Percentiles rank a stretch among this genome's conserved stretches.
Conservation (phyloP, 2,113 vertebrate species). For the Phainopepla nitens region DNA sequence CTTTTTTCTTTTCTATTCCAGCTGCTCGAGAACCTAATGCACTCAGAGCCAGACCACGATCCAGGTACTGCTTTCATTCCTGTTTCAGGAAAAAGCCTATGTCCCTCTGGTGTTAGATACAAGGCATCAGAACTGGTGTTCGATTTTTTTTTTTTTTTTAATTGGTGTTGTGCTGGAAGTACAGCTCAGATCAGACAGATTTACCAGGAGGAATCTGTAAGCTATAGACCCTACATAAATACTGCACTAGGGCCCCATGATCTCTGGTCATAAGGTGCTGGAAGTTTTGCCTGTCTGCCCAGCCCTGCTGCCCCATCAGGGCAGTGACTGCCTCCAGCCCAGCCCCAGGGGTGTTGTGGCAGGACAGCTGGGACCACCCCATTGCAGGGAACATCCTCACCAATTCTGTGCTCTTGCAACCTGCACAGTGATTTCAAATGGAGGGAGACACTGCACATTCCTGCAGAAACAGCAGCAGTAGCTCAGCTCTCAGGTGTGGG, state of each 20-base stretch:
- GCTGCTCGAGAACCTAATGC: constrained; percentile 72
- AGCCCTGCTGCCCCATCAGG: background rate
- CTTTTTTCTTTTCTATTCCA: constrained; percentile 64
- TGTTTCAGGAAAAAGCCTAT: background rate
- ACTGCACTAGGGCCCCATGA: background rate
- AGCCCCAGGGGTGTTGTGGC: rapidly evolving
- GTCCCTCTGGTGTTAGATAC: background rate
- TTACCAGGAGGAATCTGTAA: background rate
- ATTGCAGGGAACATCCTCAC: background rate
- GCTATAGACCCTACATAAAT: background rate
- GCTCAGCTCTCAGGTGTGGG: background rate
- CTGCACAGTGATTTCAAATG: background rate
- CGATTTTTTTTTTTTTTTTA: background rate
- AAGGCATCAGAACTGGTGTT: background rate
- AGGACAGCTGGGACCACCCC: background rate
- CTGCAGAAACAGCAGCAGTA: background rate
- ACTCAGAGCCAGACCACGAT: constrained; percentile 78
- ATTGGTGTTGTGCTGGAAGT: background rate
- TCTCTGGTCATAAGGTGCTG: background rate
- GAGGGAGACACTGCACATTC: background rate
- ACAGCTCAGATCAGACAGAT: background rate
- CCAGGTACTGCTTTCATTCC: constrained; percentile 73
- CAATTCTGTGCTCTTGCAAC: background rate
- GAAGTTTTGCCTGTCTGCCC: background rate
- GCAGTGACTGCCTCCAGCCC: background rate